Evolutionary conservation across 2,113 vertebrate species (phyloP).

Genomic region (Psilopsiagon aurifrons): DNA sequence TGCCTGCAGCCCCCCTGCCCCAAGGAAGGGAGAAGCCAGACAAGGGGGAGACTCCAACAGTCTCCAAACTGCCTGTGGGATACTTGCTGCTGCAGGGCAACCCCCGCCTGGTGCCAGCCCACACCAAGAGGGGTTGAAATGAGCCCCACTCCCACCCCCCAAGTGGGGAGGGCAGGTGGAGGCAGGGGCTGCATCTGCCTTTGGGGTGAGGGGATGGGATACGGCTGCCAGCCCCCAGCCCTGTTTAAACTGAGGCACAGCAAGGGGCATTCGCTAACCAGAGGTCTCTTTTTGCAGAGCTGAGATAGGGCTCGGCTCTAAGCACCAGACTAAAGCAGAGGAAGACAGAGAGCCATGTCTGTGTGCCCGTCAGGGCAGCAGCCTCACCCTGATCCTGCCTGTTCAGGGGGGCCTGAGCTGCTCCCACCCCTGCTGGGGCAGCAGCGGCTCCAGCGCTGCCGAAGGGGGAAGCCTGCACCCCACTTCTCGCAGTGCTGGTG

Average conservation of each 20-base stretch:
- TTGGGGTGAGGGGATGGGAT: background rate
- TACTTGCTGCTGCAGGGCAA: background rate
- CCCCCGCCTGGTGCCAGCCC: background rate
- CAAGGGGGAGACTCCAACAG: background rate
- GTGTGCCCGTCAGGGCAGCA: background rate
- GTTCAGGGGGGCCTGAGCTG: background rate
- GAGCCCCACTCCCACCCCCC: background rate
- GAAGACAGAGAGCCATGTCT: constrained; percentile 55
- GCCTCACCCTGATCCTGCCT: background rate
- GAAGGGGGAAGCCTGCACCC: constrained; percentile 66
- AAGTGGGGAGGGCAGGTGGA: background rate
- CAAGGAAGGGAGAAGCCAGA: background rate
- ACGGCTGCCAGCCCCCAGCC: background rate
- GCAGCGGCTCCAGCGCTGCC: background rate
- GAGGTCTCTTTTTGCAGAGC: constrained; percentile 69
- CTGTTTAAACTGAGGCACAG: constrained; percentile 58
- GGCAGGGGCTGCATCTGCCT: constrained; percentile 11
- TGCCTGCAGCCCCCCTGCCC: background rate
- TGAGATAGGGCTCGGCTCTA: constrained; percentile 30
- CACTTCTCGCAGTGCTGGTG: background rate
- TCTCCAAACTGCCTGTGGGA: background rate
- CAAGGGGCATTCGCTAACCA: background rate
- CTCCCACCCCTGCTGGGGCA: background rate
- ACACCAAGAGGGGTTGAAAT: background rate
- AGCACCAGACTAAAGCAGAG: constrained; percentile 70